phyloP scores from a whole-genome alignment of 2,797 vertebrate species.

The Pelobates cultripes region DNA sequence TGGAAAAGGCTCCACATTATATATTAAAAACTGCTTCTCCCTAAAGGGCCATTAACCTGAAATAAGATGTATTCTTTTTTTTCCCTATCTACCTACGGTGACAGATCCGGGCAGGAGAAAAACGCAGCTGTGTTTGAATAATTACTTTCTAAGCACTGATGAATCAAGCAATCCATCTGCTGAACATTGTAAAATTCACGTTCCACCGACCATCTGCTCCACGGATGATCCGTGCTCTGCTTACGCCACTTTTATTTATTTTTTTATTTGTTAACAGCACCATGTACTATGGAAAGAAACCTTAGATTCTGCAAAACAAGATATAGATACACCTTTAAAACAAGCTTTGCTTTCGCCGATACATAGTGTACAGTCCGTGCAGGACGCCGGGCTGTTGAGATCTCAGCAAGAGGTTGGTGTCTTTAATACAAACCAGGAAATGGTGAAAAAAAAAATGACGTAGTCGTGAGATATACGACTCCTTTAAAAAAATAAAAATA shows the following conservation, averaged over 20 bases:
- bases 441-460: neutral
- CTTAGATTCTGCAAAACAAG: neutral
- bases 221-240: neutral
- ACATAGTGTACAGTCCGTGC: neutral
- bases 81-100: neutral
- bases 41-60: neutral
- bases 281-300: neutral
- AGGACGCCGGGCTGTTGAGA: neutral
- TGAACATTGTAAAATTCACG: too few species aligned
- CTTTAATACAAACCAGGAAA: constrained; percentile 34
- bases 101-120: neutral
- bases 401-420: constrained; percentile 12
- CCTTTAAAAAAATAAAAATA: neutral
- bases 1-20: too few species aligned
- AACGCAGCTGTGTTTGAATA: constrained; percentile 18
- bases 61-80: neutral
- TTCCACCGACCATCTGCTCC: constrained; percentile 15
- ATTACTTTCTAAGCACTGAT: constrained; percentile 5
- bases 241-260: too few species aligned
- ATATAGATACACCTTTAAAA: neutral
- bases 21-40: neutral
- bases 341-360: neutral
- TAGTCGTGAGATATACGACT: neutral
- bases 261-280: neutral
- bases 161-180: constrained; percentile 30